phyloP scores from a whole-genome alignment of 1,140 invertebrate species.

The Tetraneura akinire region DNA sequence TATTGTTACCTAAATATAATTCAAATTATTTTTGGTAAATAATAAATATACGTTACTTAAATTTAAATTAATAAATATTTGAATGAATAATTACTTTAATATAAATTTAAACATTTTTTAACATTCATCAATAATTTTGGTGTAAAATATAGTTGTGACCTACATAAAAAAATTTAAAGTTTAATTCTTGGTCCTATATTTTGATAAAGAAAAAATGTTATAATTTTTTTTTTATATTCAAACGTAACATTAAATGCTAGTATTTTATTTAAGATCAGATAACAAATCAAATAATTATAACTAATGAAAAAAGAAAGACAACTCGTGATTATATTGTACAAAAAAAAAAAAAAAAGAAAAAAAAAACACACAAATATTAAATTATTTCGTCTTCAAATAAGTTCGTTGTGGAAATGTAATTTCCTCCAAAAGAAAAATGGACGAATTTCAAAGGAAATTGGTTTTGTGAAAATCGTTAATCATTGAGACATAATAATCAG shows the following conservation, averaged over 20 bases:
- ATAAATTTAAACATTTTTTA: too few species aligned
- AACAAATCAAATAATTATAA: neutral
- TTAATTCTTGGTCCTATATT: too few species aligned
- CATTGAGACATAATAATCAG: too few species aligned
- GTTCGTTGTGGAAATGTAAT: neutral
- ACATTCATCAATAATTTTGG: too few species aligned
- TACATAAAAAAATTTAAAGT: too few species aligned
- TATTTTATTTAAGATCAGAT: neutral
- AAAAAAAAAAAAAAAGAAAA: neutral
- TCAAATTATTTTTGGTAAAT: neutral
- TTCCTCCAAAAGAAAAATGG: neutral
- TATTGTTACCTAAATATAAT: neutral
- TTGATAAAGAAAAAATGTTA: too few species aligned
- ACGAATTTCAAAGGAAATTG: neutral
- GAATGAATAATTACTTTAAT: too few species aligned
- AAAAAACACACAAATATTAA: neutral
- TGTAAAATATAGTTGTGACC: too few species aligned
- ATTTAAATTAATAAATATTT: neutral
- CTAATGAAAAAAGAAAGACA: neutral
- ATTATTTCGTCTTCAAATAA: neutral
- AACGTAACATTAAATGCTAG: neutral
- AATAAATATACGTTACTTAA: too few species aligned
- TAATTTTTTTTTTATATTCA: too few species aligned
- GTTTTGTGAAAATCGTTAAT: too few species aligned
- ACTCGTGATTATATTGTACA: neutral